These are phyloP conservation scores for Cardiocondyla obscurior DNA, from an alignment of 1,140 invertebrate genomes.

Conservation along the genomic window DNA sequence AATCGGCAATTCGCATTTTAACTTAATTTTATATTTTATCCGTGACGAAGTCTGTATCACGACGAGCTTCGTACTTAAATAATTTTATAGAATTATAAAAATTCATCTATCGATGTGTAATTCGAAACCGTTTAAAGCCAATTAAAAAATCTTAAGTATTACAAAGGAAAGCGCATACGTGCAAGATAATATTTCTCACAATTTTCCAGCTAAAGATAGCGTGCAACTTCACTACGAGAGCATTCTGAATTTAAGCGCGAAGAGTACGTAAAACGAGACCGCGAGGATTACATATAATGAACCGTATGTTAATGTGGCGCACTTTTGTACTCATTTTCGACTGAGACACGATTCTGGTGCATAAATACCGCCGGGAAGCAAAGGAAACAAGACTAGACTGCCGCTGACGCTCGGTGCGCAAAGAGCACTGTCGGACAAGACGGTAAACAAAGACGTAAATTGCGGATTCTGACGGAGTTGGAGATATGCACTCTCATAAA, in stretches of 20 bases:
- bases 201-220: not conserved
- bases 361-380: not conserved
- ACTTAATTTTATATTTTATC: not conserved
- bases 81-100: not conserved
- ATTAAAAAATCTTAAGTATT: not conserved
- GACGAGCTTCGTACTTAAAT: not conserved
- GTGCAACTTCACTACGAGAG: not conserved
- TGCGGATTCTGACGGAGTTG: conserved; percentile 8
- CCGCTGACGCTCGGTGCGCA: conserved; percentile 7
- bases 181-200: conserved; percentile 10
- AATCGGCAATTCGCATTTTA: not conserved
- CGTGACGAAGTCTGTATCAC: not conserved
- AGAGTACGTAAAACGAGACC: conserved; percentile 1
- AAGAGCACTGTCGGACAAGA: conserved; percentile 37
- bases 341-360: not conserved
- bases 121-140: too few relatives aligned
- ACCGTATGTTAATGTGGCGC: conserved; percentile 9
- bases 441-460: conserved; percentile 41
- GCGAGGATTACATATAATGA: conserved; percentile 10
- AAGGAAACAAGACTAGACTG: conserved; percentile 31
- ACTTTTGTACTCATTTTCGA: conserved; percentile 12
- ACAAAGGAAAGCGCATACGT: not conserved
- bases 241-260: not conserved
- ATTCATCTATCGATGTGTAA: too few relatives aligned
- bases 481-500: conserved; percentile 38